A percentile compares a stretch with the other conserved stretches of the same genome.
phyloP scores from a whole-genome alignment of 2,888 invertebrate genomes.

The Clepsis dumicolana region DNA sequence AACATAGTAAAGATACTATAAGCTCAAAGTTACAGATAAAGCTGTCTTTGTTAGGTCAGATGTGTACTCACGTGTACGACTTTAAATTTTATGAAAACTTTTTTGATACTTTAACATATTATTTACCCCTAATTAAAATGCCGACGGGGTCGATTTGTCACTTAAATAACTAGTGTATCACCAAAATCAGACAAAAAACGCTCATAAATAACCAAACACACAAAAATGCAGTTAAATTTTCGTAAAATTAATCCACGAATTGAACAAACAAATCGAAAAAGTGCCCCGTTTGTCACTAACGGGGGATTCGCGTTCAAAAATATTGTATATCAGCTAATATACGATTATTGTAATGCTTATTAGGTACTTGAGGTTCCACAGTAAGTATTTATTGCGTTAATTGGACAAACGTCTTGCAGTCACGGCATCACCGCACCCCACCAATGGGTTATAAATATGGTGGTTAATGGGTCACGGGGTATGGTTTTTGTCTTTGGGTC shows the following conservation, averaged over 20 bases:
- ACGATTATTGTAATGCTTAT: constrained; percentile 78
- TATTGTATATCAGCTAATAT: constrained; percentile 80
- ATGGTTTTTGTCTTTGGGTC: constrained; percentile 42
- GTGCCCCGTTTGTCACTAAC: constrained; percentile 46
- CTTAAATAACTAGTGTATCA: too few species aligned
- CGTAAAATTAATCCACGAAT: not conserved
- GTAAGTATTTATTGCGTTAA: constrained; percentile 80
- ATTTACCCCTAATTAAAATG: too few species aligned
- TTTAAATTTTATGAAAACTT: too few species aligned
- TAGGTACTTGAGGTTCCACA: constrained; percentile 63
- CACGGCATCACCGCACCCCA: constrained; percentile 66
- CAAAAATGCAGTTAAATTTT: not conserved
- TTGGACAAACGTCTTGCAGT: constrained; percentile 77
- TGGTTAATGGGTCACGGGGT: constrained; percentile 56
- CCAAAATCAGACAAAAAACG: too few species aligned
- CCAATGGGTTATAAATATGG: constrained; percentile 58
- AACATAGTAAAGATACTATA: too few species aligned
- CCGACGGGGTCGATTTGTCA: too few species aligned
- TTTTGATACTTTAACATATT: too few species aligned
- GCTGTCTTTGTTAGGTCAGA: too few species aligned
- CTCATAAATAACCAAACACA: too few species aligned
- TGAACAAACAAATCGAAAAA: constrained; percentile 11
- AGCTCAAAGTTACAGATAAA: too few species aligned
- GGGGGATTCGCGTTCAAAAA: constrained; percentile 74
- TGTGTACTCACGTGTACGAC: too few species aligned